These are phyloP conservation scores for Ormyrus labotus DNA, from an alignment of 2,888 invertebrate genomes.

Conservation along the genomic window DNA sequence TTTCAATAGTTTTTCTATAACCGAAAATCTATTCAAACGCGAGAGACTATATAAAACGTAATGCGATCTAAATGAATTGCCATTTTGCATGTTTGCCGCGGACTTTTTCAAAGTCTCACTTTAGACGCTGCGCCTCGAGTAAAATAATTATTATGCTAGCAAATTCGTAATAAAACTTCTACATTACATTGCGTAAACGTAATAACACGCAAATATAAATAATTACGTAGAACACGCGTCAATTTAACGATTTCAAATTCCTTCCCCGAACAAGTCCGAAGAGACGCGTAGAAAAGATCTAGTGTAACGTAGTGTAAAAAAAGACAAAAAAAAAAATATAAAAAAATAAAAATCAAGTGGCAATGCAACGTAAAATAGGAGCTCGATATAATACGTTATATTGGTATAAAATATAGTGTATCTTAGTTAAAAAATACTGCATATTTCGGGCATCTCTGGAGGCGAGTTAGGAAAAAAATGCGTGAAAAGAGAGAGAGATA, in stretches of 20 bases:
- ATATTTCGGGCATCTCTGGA: constrained; percentile 37
- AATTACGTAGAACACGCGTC: not conserved
- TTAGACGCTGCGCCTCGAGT: constrained; percentile 39
- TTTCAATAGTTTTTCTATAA: constrained; percentile 4
- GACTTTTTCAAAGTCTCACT: constrained; percentile 26
- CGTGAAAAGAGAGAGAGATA: not conserved
- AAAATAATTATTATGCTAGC: constrained; percentile 33
- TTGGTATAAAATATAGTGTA: constrained; percentile 29
- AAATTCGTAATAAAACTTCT: constrained; percentile 24
- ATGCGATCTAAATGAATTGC: constrained; percentile 11
- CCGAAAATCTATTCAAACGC: not conserved
- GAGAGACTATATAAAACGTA: not conserved
- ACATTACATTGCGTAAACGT: constrained; percentile 40
- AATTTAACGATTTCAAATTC: not conserved
- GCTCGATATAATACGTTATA: constrained; percentile 1
- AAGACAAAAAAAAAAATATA: too few relatives aligned
- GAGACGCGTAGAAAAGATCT: too few relatives aligned
- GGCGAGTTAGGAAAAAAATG: constrained; percentile 16
- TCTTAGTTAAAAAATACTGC: constrained; percentile 12
- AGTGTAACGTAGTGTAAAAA: too few relatives aligned
- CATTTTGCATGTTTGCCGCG: constrained; percentile 2
- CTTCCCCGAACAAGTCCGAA: too few relatives aligned
- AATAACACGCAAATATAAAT: not conserved
- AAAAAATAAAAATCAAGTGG: not conserved
- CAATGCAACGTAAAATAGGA: constrained; percentile 27